Percentiles rank a stretch among this genome's conserved stretches.
Conservation (phyloP, 2,113 vertebrate species). For the Sphyrna mokarran region DNA sequence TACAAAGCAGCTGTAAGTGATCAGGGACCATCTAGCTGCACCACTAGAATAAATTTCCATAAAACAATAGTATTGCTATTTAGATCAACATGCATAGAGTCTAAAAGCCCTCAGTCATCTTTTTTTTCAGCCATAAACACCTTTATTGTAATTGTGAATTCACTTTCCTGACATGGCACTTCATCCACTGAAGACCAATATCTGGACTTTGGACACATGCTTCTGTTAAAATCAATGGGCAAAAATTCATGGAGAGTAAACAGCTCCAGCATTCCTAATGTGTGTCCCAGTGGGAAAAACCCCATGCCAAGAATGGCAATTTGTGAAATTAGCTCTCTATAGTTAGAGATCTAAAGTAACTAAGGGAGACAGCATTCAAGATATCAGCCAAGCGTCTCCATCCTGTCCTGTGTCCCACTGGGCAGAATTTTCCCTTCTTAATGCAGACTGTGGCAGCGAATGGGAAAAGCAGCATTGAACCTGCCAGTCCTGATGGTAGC, state of each 20-base stretch:
- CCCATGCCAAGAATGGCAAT: not conserved
- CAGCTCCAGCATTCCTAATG: not conserved
- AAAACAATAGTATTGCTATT: not conserved
- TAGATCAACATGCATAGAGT: not conserved
- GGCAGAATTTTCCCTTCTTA: no score
- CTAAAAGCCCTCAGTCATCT: not conserved
- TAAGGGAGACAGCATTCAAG: not conserved
- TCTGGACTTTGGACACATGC: not conserved
- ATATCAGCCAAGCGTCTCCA: not conserved
- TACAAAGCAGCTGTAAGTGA: constrained; percentile 12
- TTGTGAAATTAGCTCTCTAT: not conserved
- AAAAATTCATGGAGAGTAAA: not conserved
- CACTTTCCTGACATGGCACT: not conserved
- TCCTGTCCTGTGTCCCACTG: not conserved
- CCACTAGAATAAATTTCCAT: not conserved
- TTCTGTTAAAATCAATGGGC: not conserved
- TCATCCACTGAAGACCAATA: not conserved
- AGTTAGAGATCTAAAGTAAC: not conserved
- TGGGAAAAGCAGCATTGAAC: no score
- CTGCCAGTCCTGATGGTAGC: no score
- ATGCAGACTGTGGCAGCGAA: no score
- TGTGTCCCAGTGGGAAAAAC: not conserved
- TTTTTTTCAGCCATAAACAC: not conserved
- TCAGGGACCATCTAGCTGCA: not conserved
- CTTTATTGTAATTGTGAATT: not conserved